phyloP scores from a whole-genome alignment of 2,888 invertebrate genomes.

The Plusia festucae region DNA sequence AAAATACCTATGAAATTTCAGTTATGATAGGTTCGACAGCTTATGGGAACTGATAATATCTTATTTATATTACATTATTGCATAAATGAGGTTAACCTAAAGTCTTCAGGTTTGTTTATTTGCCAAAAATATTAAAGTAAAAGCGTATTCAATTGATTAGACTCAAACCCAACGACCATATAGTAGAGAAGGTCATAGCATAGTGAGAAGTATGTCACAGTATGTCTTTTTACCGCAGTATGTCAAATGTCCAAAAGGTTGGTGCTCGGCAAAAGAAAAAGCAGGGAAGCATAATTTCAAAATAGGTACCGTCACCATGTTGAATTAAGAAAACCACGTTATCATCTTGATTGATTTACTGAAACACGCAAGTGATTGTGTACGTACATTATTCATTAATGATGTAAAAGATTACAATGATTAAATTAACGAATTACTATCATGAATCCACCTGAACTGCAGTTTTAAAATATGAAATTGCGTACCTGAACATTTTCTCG shows the following conservation, averaged over 20 bases:
- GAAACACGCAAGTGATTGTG: neutral
- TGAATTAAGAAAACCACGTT: neutral
- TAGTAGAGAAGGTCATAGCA: neutral
- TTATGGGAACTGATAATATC: too few relatives aligned
- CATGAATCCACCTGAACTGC: too few relatives aligned
- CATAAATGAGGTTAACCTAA: too few relatives aligned
- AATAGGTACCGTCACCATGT: neutral
- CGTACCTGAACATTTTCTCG: too few relatives aligned
- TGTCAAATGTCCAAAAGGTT: neutral
- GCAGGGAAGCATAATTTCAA: neutral
- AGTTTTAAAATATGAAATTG: too few relatives aligned
- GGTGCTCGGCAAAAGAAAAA: neutral
- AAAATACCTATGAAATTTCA: too few relatives aligned
- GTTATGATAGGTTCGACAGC: too few relatives aligned
- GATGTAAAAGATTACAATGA: too few relatives aligned
- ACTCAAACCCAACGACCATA: conserved; percentile 3
- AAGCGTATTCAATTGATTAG: neutral
- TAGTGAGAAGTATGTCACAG: conserved; percentile 5
- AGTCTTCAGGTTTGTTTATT: neutral
- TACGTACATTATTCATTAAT: neutral
- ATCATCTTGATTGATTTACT: neutral
- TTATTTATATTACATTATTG: too few relatives aligned
- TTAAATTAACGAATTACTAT: too few relatives aligned
- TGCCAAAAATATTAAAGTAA: neutral
- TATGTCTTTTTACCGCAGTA: neutral